Base-by-base conservation (phyloP, 2,888 invertebrate species). In the Furcula furcula region DNA sequence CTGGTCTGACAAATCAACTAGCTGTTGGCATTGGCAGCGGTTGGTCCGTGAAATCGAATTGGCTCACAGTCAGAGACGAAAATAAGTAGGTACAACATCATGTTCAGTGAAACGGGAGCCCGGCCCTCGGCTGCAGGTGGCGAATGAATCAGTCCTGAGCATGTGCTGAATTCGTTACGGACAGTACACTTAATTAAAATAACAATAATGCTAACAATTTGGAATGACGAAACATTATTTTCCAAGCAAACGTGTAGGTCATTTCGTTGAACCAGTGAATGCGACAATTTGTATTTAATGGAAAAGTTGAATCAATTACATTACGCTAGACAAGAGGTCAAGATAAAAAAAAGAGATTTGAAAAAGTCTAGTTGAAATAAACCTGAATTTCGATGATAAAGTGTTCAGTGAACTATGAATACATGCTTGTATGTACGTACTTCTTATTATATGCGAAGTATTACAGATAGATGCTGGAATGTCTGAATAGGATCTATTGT, bases 21-120 rank as follows among this genome's bases (percentile, higher is more conserved):
- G 56, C 52, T 59, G 68, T 69, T 69, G 66, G 71, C 72, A 76
- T 73, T 77, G 78, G 67, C 76, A 76, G 56, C 72, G 68, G 64
- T 56, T 64, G 76, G 68, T 62, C 73, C 80, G 73, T 82, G 78
- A 81, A 83, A 86, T 85, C 77, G 80, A 83, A 79, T 86, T 84
- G 86, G 87, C 83, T 75, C 71, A 67, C 75, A 76, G 76, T 81
- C 85, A 81, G 79, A 67, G 72, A 78, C 82, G 66, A 78, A 85
- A 86, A 86, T 85, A 85, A 77, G 76, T 66, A 71, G 61, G 57
- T 74, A 68, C 65, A 64, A 64, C 63, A 63, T 65, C 60, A 56
- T 57, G 62, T 65, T 65, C 71, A 56, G 53, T 68, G 65, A 72
- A 73, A 73, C 54, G 55, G 52, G 60, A 73, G 61, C 51, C 55